Percentiles rank a stretch among this genome's conserved stretches.
These are phyloP conservation scores for Poecilia picta DNA, from an alignment of 2,797 vertebrate genomes.

Conservation along the genomic window DNA sequence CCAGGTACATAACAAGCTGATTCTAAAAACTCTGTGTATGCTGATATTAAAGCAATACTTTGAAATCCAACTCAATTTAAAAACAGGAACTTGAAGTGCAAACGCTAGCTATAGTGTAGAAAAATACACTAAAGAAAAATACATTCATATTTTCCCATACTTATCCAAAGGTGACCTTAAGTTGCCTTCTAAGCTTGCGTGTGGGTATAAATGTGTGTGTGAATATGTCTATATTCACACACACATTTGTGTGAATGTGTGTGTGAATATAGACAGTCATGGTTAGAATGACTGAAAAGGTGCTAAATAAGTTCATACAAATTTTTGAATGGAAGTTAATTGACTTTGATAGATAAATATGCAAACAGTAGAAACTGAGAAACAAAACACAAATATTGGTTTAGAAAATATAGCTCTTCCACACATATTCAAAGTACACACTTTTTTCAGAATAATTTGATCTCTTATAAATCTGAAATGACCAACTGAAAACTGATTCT, in stretches of 20 bases:
- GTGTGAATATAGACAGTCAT: too few relatives aligned
- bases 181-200: background rate
- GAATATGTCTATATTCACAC: background rate
- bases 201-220: background rate
- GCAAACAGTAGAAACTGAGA: background rate
- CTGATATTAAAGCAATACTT: background rate
- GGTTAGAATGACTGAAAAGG: too few relatives aligned
- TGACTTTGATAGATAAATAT: background rate
- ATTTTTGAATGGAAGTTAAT: background rate
- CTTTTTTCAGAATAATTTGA: background rate
- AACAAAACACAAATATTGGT: background rate
- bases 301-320: too few relatives aligned
- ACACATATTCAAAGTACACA: background rate
- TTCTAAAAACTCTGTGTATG: background rate
- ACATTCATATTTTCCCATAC: too few relatives aligned
- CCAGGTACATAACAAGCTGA: slow-evolving; percentile 77
- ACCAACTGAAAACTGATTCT: background rate
- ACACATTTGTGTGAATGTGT: too few relatives aligned
- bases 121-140: too few relatives aligned
- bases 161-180: too few relatives aligned
- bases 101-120: too few relatives aligned
- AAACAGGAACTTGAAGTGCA: too few relatives aligned
- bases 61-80: background rate
- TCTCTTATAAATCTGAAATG: background rate
- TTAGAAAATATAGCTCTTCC: background rate